These are phyloP conservation scores for Aurelia aurita complex sp. Pacific DNA, from an alignment of 30 jellyfish, hydroid and myxozoan species.

Conservation along the genomic window DNA sequence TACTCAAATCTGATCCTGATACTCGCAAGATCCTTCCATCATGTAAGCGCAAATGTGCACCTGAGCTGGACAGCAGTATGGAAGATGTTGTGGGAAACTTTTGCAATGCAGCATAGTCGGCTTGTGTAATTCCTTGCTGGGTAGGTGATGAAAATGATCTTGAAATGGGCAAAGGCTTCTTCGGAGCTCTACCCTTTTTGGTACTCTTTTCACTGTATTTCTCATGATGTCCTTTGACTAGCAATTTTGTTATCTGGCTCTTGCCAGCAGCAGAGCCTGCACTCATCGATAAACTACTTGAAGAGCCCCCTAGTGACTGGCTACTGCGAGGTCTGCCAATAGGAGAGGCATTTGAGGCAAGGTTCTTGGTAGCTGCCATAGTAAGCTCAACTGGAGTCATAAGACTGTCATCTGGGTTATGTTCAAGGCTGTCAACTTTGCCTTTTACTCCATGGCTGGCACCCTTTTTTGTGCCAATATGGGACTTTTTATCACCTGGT, in stretches of 20 bases:
- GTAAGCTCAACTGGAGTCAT: slow-evolving; percentile 25
- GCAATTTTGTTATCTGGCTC: slow-evolving; percentile 24
- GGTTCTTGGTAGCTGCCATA: slow-evolving; percentile 34
- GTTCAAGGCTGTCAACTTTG: not conserved
- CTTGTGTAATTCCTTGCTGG: slow-evolving; percentile 8
- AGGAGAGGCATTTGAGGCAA: slow-evolving; percentile 40
- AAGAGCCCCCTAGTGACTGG: not conserved
- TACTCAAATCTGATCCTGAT: slow-evolving; percentile 30
- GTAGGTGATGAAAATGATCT: slow-evolving; percentile 18
- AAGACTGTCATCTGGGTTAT: not conserved
- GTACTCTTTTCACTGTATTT: slow-evolving; percentile 21
- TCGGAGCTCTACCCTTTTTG: slow-evolving; percentile 23
- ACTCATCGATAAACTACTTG: not conserved
- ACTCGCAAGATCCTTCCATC: slow-evolving; percentile 71
- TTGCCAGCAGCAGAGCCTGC: not conserved
- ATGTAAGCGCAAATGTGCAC: slow-evolving; percentile 80
- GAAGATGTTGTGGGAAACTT: slow-evolving; percentile 70
- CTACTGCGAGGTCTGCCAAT: slow-evolving; percentile 3
- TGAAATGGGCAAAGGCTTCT: slow-evolving; percentile 20
- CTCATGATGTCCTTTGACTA: slow-evolving; percentile 37
- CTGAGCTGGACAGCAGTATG: slow-evolving; percentile 64
- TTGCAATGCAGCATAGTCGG: slow-evolving; percentile 51
- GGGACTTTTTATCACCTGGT: slow-evolving; percentile 21
- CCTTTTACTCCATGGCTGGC: not conserved
- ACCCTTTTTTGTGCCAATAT: not conserved